Evolutionary conservation across 2,797 vertebrate species (phyloP).

Genomic region (Hemibagrus guttatus): DNA sequence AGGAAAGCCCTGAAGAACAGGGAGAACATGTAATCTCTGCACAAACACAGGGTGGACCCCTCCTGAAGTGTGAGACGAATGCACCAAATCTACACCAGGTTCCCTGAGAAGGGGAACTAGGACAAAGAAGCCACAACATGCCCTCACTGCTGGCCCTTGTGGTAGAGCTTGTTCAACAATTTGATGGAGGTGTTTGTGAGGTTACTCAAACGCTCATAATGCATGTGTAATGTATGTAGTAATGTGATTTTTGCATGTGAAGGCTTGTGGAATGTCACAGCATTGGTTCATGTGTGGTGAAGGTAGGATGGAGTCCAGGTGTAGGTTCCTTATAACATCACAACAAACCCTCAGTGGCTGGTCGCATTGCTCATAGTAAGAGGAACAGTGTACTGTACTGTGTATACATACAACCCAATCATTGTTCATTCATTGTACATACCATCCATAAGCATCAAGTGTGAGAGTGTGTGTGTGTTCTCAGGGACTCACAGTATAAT

Average conservation of each 20-base stretch:
- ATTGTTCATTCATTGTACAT: background rate
- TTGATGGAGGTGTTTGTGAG: background rate
- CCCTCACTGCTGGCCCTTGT: background rate
- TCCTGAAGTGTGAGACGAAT: too few relatives aligned
- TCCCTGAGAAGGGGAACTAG: too few relatives aligned
- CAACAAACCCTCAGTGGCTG: background rate
- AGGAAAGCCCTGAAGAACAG: too few relatives aligned
- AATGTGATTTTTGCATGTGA: background rate
- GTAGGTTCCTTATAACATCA: background rate
- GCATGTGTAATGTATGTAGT: background rate
- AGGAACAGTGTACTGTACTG: background rate
- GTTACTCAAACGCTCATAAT: too few relatives aligned
- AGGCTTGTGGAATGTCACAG: background rate
- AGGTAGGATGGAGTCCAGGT: background rate
- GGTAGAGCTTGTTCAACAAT: background rate
- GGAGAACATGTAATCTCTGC: too few relatives aligned
- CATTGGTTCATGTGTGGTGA: background rate
- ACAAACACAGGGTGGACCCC: too few relatives aligned
- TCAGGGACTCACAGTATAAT: background rate
- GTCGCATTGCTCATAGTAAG: background rate
- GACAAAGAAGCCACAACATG: background rate
- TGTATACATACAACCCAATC: background rate
- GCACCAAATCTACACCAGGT: too few relatives aligned
- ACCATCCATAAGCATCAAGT: background rate
- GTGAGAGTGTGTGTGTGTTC: too few relatives aligned